Percentiles rank a stretch among this genome's conserved stretches.
Conservation (phyloP, 2,797 vertebrate genomes). For the Parauchenoglanis punctatus region DNA sequence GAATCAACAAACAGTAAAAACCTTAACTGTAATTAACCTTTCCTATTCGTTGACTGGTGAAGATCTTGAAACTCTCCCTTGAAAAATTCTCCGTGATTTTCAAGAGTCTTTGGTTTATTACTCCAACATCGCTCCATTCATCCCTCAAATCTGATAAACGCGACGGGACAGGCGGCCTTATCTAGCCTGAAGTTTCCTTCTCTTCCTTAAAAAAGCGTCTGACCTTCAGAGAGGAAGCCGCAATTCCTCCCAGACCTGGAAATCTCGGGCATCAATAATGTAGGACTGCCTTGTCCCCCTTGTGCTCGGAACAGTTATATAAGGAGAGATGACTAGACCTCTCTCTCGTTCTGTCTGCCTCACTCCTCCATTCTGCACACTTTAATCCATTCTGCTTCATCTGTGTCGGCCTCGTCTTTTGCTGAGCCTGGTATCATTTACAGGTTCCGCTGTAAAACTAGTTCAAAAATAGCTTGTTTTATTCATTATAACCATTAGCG, state of each 20-base stretch:
- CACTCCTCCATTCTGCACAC: conserved; percentile 9
- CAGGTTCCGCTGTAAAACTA: conserved; percentile 63
- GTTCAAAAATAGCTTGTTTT: background rate
- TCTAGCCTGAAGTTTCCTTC: conserved; percentile 46
- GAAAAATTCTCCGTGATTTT: background rate
- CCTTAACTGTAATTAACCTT: background rate
- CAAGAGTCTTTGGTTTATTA: background rate
- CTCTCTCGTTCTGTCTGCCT: background rate
- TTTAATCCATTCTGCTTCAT: background rate
- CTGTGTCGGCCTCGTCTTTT: background rate
- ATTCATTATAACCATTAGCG: background rate
- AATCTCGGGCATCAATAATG: conserved; percentile 78
- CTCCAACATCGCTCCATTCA: conserved; percentile 12
- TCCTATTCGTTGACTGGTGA: background rate
- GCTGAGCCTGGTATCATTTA: conserved; percentile 56
- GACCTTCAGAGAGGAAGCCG: conserved; percentile 49
- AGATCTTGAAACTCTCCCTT: background rate
- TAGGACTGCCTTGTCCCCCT: conserved; percentile 58
- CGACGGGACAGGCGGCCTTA: conserved; percentile 37
- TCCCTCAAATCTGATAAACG: conserved; percentile 37
- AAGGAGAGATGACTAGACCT: conserved; percentile 51
- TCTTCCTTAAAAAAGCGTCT: conserved; percentile 37
- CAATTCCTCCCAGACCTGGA: conserved; percentile 62
- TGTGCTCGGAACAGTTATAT: conserved; percentile 69
- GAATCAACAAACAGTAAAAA: background rate